These are phyloP conservation scores for Sarcophaga variegata DNA, from an alignment of 2,888 invertebrate species.

Conservation along the genomic window DNA sequence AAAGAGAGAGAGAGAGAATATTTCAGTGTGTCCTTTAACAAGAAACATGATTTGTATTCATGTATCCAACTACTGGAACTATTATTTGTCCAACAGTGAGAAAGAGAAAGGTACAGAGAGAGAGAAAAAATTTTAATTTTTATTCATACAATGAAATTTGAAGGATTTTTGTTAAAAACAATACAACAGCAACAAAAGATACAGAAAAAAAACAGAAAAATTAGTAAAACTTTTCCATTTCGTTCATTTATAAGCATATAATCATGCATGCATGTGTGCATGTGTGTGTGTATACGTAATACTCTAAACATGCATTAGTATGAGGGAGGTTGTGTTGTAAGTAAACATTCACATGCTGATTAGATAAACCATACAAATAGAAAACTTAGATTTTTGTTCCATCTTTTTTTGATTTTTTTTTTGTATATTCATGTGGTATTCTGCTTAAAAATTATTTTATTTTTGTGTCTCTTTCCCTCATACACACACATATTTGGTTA, in stretches of 20 bases:
- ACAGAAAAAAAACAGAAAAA: neutral
- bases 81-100: constrained; percentile 36
- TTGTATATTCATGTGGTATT: neutral
- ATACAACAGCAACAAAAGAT: neutral
- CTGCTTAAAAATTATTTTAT: neutral
- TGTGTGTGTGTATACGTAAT: neutral
- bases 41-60: constrained; percentile 52
- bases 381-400: neutral
- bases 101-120: too few relatives aligned
- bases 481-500: neutral
- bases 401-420: neutral
- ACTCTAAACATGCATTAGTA: neutral
- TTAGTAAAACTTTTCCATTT: constrained; percentile 2
- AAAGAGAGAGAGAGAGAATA: neutral
- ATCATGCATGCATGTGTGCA: neutral
- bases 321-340: neutral
- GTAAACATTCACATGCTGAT: constrained; percentile 23
- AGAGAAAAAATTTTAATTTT: constrained; percentile 39
- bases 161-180: constrained; percentile 46
- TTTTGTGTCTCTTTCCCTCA: neutral
- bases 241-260: constrained; percentile 11
- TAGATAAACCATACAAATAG: constrained; percentile 25
- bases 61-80: constrained; percentile 26
- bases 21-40: constrained; percentile 2
- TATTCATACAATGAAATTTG: constrained; percentile 43